phyloP scores from a whole-genome alignment of 2,888 invertebrate genomes.

The Orthonychiurus folsomi region DNA sequence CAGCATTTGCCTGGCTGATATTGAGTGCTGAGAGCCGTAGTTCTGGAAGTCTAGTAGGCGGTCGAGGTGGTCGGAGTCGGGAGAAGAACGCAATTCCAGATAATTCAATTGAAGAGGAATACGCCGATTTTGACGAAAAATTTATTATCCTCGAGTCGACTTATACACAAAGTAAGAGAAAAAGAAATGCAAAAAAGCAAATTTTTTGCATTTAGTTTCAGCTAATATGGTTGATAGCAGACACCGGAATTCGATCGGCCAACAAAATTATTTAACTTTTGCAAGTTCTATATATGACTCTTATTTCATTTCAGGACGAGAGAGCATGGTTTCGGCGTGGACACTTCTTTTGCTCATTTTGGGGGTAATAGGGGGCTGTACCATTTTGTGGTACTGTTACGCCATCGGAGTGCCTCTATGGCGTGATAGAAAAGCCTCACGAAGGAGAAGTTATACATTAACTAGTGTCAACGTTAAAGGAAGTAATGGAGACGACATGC shows the following conservation, averaged over 20 bases:
- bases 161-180: background rate
- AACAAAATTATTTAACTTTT: too few species aligned
- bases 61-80: conserved; percentile 15
- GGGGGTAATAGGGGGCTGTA: conserved; percentile 27
- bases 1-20: too few species aligned
- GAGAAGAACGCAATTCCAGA: background rate
- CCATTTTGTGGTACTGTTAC: conserved; percentile 34
- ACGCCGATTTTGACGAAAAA: background rate
- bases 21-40: too few species aligned
- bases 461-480: conserved; percentile 9
- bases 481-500: conserved; percentile 23
- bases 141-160: background rate
- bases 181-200: background rate
- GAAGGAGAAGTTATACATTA: conserved; percentile 12
- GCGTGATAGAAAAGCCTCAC: conserved; percentile 25
- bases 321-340: conserved; percentile 35
- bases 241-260: too few species aligned
- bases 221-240: too few species aligned
- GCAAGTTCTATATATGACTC: too few species aligned
- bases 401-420: conserved; percentile 33
- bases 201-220: too few species aligned
- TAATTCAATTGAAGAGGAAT: background rate
- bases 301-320: conserved; percentile 19
- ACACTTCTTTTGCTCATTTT: conserved; percentile 28
- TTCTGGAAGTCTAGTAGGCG: conserved; percentile 16